Percentiles rank a stretch among this genome's conserved stretches.
Evolutionary conservation across 2,797 vertebrate species (phyloP).

Genomic region (Cryptoprocta ferox): DNA sequence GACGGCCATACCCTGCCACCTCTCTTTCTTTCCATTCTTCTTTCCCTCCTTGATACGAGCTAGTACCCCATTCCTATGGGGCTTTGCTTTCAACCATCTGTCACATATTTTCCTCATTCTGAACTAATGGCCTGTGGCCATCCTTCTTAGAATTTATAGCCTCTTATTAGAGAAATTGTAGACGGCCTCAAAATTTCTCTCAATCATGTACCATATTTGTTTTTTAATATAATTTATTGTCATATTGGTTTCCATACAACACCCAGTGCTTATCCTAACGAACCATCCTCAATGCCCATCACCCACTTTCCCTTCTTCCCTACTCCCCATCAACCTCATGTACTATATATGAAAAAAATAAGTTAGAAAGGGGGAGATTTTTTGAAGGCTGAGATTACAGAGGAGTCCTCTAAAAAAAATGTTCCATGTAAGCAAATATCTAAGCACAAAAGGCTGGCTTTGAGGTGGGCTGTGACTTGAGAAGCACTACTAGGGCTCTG

Average conservation of each 20-base stretch:
- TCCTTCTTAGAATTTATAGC: not conserved
- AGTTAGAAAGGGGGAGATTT: accelerated
- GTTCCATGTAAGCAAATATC: not conserved
- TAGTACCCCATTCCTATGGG: not conserved
- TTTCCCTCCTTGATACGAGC: not conserved
- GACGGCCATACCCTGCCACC: slow-evolving; percentile 67
- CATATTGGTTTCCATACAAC: no score
- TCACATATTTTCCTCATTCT: not conserved
- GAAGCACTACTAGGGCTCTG: not conserved
- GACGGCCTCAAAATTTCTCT: not conserved
- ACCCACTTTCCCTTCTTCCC: no score
- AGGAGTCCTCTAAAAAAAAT: not conserved
- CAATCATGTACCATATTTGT: not conserved
- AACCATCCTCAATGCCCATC: no score
- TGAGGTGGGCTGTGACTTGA: not conserved
- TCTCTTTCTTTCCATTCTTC: not conserved
- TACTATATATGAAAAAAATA: not conserved
- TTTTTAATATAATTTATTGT: no score
- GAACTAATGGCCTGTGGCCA: not conserved
- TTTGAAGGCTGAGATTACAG: not conserved
- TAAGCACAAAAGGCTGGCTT: not conserved
- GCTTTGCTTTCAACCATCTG: not conserved
- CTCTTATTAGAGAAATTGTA: not conserved
- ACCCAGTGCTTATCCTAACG: no score
- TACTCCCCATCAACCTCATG: no score